Base-by-base conservation (phyloP, 1,140 invertebrate genomes). In the Druon quercuslanigerum region DNA sequence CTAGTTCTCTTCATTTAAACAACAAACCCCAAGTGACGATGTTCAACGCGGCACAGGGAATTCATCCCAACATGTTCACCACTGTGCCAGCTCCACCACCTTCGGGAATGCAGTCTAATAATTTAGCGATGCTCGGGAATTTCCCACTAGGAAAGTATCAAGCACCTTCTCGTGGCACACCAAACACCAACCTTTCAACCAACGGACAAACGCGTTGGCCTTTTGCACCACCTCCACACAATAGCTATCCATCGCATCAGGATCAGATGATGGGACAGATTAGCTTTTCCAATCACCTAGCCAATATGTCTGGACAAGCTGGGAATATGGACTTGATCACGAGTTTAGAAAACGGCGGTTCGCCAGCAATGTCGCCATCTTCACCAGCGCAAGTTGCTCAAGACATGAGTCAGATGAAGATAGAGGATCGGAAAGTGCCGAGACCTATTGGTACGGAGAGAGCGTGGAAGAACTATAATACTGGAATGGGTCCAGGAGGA, bases 381-480 rank as follows among this genome's bases (percentile, higher is more conserved):
- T 89, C 91, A 20, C 86, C 90, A 8, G 87, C 79, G 11, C 88
- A 91, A 57, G 84, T 88, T 4, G 73, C 85, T 13, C 86, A 88
- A 71, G 90, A 90, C 72, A 88, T 88, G 82, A 85, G 76, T 70
- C 86, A 89, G 84, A 90, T 89, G 51, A 91, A 91, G 66, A 85
- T 93, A 75, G 94, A 96, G 84, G 94, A 95, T 82, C 92, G 95
- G 54, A 96, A 96, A 85, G 93, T 94, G 81, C 95, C 95, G 46
- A 93, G 95, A 9, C 95, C 95, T 19, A 96, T 96, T 84, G 95
- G 95, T 82, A 96, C 94, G 0, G 95, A 95, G 87, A 92, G 95
- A 83, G 94, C 94, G 11, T 94, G 94, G 93, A 96, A 95, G 72
- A 92, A 92, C 88, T 91, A 91, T 51, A 79, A 81, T 9, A 46